phyloP scores from a whole-genome alignment of 2,888 invertebrate genomes.

The Hemithea aestivaria region DNA sequence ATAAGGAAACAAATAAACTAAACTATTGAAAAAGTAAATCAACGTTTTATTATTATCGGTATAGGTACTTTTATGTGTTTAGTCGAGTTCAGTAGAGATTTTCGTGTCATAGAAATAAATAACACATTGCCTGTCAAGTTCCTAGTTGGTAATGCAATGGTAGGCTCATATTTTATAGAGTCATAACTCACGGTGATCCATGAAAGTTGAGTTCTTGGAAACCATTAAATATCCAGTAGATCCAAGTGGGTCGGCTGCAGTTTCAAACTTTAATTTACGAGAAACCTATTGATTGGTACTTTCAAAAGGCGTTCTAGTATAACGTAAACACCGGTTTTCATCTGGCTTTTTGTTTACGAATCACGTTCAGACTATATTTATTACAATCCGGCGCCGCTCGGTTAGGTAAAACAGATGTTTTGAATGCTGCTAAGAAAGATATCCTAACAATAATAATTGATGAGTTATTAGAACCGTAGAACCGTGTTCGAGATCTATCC shows the following conservation, averaged over 20 bases:
- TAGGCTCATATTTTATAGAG: constrained; percentile 2
- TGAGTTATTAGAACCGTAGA: constrained; percentile 21
- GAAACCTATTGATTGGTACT: constrained; percentile 28
- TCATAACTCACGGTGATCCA: background rate
- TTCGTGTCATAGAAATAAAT: too few relatives aligned
- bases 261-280: constrained; percentile 6
- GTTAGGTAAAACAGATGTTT: constrained; percentile 61
- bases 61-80: too few relatives aligned
- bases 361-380: constrained; percentile 39
- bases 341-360: constrained; percentile 58
- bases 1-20: too few relatives aligned
- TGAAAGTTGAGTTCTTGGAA: constrained; percentile 6
- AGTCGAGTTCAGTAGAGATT: too few relatives aligned
- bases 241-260: constrained; percentile 1
- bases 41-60: too few relatives aligned
- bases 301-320: constrained; percentile 36
- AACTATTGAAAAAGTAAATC: too few relatives aligned
- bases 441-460: constrained; percentile 24
- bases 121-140: too few relatives aligned
- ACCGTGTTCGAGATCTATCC: constrained; percentile 8
- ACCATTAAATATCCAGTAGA: background rate
- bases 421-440: constrained; percentile 39
- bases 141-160: constrained; percentile 6
- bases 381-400: constrained; percentile 43
- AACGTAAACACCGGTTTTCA: constrained; percentile 58